Evolutionary conservation across 1,140 invertebrate species (phyloP), one percentile per base, ranked within the genome.

Genomic region (Lasioglossum baleicum): DNA sequence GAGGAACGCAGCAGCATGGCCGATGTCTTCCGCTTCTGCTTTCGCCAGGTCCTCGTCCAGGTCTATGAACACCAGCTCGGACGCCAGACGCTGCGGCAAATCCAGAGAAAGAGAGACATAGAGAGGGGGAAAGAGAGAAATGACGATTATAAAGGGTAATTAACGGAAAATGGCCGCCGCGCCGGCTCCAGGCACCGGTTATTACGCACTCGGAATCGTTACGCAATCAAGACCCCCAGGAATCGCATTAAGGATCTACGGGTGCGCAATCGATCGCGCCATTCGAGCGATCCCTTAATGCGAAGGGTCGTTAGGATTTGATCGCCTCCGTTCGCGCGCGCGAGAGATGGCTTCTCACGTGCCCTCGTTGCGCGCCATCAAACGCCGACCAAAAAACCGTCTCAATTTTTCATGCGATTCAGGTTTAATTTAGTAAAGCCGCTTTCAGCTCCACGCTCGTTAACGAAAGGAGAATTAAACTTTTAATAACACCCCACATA

Each of bases 11-110:
- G 94, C 92, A 40, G 94, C 95, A 86, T 95, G 95, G 75, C 94
- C 92, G 69, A 95, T 90, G 87, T 95, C 94, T 90, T 94, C 92
- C 90, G 94, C 93, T 89, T 96, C 95, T 66, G 95, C 95, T 80
- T 94, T 93, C 26, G 95, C 91, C 73, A 95, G 94, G 78, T 95
- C 94, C 70, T 92, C 93, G 68, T 92, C 91, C 53, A 91, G 89
- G 90, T 96, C 95, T 72, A 95, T 92, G 58, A 96, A 89, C 72
- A 94, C 93, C 70, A 96, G 81, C 86, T 95, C 95, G 31, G 91
- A 93, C 35, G 93, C 94, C 60, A 95, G 91, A 73, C 93, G 92
- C 94, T 95, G 86, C 76, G 66, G 40, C 26, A 26, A 26, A 26
- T 26, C 26, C 26, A 26, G 0, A 35, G 35, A 35, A 5, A 35